A percentile compares a stretch with the other conserved stretches of the same genome.
Conservation (phyloP, 2,888 invertebrate genomes). For the Aphodius sticticus region DNA sequence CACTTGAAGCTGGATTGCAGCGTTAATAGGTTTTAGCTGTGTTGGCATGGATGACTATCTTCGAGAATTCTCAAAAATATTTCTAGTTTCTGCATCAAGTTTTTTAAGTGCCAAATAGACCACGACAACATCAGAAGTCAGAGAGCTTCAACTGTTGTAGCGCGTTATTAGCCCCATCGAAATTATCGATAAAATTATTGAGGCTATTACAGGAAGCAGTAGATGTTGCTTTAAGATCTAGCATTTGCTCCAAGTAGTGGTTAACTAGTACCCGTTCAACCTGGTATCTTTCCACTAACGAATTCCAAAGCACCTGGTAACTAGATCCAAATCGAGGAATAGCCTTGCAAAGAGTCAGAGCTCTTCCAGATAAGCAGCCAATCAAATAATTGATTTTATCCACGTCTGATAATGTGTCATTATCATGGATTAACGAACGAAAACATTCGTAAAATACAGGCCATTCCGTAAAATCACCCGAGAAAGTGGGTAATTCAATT, state of each 20-base stretch:
- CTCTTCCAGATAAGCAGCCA: too few species aligned
- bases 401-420: background rate
- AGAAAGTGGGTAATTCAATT: background rate
- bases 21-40: background rate
- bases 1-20: background rate
- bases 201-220: background rate
- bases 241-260: background rate
- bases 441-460: background rate
- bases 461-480: background rate
- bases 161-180: background rate
- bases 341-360: too few species aligned
- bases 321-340: background rate
- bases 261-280: background rate
- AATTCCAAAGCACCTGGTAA: background rate
- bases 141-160: background rate
- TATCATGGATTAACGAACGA: background rate
- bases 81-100: background rate
- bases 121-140: background rate
- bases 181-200: background rate
- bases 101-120: background rate
- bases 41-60: background rate
- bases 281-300: background rate
- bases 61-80: background rate
- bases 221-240: background rate
- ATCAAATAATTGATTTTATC: too few species aligned